phyloP scores from a whole-genome alignment of 2,888 invertebrate species.

The Aphodius sticticus region DNA sequence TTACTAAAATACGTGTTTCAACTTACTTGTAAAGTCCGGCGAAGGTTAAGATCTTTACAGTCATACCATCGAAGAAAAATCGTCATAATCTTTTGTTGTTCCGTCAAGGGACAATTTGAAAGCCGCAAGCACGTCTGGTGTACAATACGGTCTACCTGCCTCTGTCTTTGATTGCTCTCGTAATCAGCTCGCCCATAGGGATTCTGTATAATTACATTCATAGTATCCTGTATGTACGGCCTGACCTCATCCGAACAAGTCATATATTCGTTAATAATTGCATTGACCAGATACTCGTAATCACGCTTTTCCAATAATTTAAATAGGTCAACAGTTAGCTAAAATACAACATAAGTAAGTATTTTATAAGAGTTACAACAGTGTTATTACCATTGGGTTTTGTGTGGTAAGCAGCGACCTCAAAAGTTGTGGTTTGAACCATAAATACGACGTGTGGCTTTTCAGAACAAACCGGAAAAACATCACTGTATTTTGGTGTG shows the following conservation, averaged over 20 bases:
- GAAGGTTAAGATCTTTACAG: conserved; percentile 11
- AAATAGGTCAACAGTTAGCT: conserved; percentile 6
- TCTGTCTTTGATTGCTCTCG: not conserved
- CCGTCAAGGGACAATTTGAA: not conserved
- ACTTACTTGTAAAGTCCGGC: conserved; percentile 13
- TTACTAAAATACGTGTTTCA: not conserved
- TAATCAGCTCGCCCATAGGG: not conserved
- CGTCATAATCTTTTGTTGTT: conserved; percentile 14
- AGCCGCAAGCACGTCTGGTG: conserved; percentile 6
- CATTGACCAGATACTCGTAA: not conserved
- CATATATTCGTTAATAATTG: conserved; percentile 7
- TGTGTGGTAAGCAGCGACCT: not conserved
- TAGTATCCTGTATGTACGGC: not conserved
- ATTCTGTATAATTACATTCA: conserved; percentile 14
- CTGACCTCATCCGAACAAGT: not conserved
- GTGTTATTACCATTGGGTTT: conserved; percentile 10
- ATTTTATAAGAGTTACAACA: not conserved
- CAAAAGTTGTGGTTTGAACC: not conserved
- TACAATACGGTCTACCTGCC: conserved; percentile 10
- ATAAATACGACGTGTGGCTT: not conserved
- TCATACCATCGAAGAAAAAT: conserved; percentile 9
- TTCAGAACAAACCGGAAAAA: not conserved
- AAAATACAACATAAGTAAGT: not conserved
- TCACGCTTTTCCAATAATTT: conserved; percentile 11
- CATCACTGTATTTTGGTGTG: not conserved